These are phyloP conservation scores for Zaprionus gabonicus DNA, from an alignment of 1,140 invertebrate genomes.

Conservation along the genomic window DNA sequence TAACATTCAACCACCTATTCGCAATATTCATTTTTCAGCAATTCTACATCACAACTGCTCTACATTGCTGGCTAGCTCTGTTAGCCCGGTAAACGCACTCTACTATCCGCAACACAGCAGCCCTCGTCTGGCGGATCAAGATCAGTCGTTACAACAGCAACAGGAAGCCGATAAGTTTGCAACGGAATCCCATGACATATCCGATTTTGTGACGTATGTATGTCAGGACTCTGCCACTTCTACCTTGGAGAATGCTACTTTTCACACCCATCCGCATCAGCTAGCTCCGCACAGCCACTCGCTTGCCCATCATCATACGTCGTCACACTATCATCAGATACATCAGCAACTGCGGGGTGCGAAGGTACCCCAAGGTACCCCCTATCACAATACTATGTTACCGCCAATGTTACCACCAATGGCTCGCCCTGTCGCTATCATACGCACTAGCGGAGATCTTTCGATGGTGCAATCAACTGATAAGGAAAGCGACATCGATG, in stretches of 20 bases:
- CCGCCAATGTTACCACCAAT: slow-evolving; percentile 98
- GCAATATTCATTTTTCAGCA: slow-evolving; percentile 35
- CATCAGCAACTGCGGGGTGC: slow-evolving; percentile 61
- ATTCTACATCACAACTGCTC: slow-evolving; percentile 70
- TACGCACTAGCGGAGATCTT: slow-evolving; percentile 92
- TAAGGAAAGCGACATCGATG: slow-evolving; percentile 43
- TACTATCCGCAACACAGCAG: slow-evolving; percentile 86
- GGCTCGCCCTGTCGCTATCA: slow-evolving; percentile 97
- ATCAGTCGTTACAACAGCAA: slow-evolving; percentile 44
- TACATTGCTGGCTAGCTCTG: slow-evolving; percentile 79
- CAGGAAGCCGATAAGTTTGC: slow-evolving; percentile 63
- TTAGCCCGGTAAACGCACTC: slow-evolving; percentile 84
- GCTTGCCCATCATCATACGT: slow-evolving; percentile 1
- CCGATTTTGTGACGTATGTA: slow-evolving; percentile 98
- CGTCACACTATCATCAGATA: slow-evolving; percentile 65
- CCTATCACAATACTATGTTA: slow-evolving; percentile 91
- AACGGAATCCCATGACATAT: slow-evolving; percentile 91
- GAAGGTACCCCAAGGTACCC: slow-evolving; percentile 54
- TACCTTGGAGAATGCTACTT: slow-evolving; percentile 44
- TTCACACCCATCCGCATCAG: slow-evolving; percentile 59
- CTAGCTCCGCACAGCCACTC: slow-evolving; percentile 51
- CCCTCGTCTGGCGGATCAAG: slow-evolving; percentile 49
- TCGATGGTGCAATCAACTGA: slow-evolving; percentile 87
- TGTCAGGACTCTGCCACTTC: slow-evolving; percentile 90
- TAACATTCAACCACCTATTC: background rate